These are phyloP conservation scores for Cotesia chilonis DNA, from an alignment of 1,140 invertebrate genomes.

Conservation along the genomic window DNA sequence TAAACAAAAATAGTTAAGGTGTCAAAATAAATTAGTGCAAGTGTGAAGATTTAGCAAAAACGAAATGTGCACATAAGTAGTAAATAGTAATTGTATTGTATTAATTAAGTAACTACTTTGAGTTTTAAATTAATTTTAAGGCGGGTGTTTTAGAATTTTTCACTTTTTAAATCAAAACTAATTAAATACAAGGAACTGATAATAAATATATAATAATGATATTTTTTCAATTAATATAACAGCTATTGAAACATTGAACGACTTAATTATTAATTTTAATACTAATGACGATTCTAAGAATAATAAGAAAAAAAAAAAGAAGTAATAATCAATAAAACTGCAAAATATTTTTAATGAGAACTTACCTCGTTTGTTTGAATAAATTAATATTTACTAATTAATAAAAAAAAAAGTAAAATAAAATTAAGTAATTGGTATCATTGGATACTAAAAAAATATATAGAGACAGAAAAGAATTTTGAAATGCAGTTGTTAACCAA, in stretches of 20 bases:
- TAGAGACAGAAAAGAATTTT: constrained; percentile 44
- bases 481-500: constrained; percentile 50
- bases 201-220: too few species aligned
- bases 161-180: constrained; percentile 53
- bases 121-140: too few species aligned
- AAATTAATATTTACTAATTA: constrained; percentile 38
- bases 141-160: constrained; percentile 51
- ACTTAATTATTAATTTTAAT: too few species aligned
- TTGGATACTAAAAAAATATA: constrained; percentile 10
- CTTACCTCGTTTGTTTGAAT: neutral
- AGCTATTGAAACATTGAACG: neutral
- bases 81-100: neutral
- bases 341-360: constrained; percentile 13
- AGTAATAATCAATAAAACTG: constrained; percentile 31
- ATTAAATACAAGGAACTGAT: constrained; percentile 6
- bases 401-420: constrained; percentile 25
- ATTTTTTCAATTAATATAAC: constrained; percentile 14
- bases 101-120: neutral
- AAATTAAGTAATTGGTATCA: constrained; percentile 28
- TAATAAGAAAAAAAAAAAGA: constrained; percentile 24
- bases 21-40: too few species aligned
- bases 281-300: constrained; percentile 42
- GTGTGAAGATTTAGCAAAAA: neutral
- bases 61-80: neutral
- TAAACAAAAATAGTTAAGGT: too few species aligned